Evolutionary conservation across 2,888 invertebrate genomes (phyloP).

Genomic region (Atherix ibis): DNA sequence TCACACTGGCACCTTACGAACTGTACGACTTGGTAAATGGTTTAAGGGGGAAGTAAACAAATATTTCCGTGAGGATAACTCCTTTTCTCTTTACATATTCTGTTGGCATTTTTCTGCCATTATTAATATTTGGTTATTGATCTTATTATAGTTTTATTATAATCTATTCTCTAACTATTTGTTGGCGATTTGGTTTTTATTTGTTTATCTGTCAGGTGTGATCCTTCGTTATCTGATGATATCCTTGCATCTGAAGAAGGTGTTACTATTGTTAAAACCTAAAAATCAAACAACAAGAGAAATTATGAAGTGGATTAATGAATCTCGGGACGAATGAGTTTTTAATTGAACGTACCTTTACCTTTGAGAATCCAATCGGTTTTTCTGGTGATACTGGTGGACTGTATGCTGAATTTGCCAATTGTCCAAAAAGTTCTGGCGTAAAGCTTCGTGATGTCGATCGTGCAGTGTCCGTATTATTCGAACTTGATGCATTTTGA

Average conservation of each 20-base stretch:
- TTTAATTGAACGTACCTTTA: too few relatives aligned
- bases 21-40: too few relatives aligned
- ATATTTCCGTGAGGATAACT: too few relatives aligned
- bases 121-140: too few relatives aligned
- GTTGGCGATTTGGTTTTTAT: conserved; percentile 1
- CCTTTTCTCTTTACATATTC: too few relatives aligned
- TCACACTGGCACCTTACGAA: conserved; percentile 11
- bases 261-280: conserved; percentile 11
- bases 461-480: conserved; percentile 5
- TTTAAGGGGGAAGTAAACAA: too few relatives aligned
- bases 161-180: too few relatives aligned
- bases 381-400: conserved; percentile 39
- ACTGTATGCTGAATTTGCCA: conserved; percentile 36
- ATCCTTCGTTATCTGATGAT: neutral
- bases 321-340: too few relatives aligned
- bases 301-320: neutral
- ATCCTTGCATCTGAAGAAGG: conserved; percentile 6
- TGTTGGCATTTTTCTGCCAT: too few relatives aligned
- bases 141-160: too few relatives aligned
- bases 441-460: conserved; percentile 16
- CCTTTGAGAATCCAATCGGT: conserved; percentile 49
- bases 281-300: conserved; percentile 3
- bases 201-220: neutral
- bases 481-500: neutral
- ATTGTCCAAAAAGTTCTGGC: conserved; percentile 35